Evolutionary conservation across 2,797 vertebrate genomes (phyloP), one percentile per base, ranked within the genome.

Genomic region (Fundulus diaphanus): DNA sequence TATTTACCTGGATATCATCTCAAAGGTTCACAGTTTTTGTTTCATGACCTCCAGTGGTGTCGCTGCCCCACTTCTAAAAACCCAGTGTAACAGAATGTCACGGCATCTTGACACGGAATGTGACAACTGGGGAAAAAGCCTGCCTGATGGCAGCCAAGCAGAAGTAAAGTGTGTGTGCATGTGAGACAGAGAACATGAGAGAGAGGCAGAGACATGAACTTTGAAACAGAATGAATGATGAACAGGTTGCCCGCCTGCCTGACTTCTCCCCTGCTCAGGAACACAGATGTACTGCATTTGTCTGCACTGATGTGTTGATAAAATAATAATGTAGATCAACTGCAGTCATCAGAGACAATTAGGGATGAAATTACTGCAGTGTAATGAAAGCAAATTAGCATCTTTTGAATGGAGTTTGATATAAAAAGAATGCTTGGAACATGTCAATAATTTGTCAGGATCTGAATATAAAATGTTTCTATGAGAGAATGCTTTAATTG

Each of bases 101-200:
- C 69, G 79, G 81, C 82, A 86, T 76, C 76, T 79, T 87, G 86
- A 90, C 87, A 85, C 80, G 81, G 85, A 88, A 88, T 79, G 76
- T 31, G 81, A 87, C 76, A 68, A 77, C 76, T 82, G 80, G 84
- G n/a, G 87, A 91, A 88, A 91, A 87, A 85, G 90, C 87, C 89
- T 89, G 82, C 86, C 86, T 92, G 89, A 93, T 93, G 93, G 84
- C 80, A 85, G 88, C 75, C 81, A 78, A 20, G 29, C 69, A 66
- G 81, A 48, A 75, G 76, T 52, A 61, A 66, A 70, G 11, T 51
- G 52, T 76, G 72, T 40, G 61, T 5, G 3, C 12, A 49, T 24
- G 57, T 57, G 66, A n/a, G 68, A 29, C 37, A 57, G 56, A 9
- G 52, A 70, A 70, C 51, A 29, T 51, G 59, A 59, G 70, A 35